These are phyloP conservation scores for Dasysyrphus tricinctus DNA, from an alignment of 2,888 invertebrate species.

Conservation along the genomic window DNA sequence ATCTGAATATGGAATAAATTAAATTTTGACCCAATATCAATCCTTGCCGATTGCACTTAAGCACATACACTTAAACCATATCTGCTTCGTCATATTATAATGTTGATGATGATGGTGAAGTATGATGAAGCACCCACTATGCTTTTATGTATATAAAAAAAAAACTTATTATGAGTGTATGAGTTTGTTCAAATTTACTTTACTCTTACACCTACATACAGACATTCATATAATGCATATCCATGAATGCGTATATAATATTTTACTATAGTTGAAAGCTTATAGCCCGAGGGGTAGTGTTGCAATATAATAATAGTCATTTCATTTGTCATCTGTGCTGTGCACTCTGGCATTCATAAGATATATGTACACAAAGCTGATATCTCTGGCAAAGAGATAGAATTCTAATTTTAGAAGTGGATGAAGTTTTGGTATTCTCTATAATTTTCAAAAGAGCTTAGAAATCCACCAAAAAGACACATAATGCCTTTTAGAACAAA, in stretches of 20 bases:
- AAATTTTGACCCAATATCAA: conserved; percentile 66
- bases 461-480: no score
- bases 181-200: conserved; percentile 6
- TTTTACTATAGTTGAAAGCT: conserved; percentile 14
- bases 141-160: neutral
- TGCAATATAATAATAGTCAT: neutral
- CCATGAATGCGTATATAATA: conserved; percentile 44
- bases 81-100: conserved; percentile 26
- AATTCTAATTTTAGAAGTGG: neutral
- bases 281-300: neutral
- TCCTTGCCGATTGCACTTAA: conserved; percentile 49
- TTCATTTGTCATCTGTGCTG: neutral
- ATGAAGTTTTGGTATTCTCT: neutral
- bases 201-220: neutral
- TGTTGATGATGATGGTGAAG: conserved; percentile 44
- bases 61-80: conserved; percentile 30
- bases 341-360: no score
- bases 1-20: conserved; percentile 58
- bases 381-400: no score
- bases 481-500: neutral
- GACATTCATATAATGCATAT: neutral
- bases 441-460: neutral
- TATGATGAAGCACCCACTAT: conserved; percentile 44
- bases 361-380: no score
- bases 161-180: no score